These are phyloP conservation scores for Lutjanus campechanus DNA, from an alignment of 2,797 vertebrate genomes.

Conservation along the genomic window DNA sequence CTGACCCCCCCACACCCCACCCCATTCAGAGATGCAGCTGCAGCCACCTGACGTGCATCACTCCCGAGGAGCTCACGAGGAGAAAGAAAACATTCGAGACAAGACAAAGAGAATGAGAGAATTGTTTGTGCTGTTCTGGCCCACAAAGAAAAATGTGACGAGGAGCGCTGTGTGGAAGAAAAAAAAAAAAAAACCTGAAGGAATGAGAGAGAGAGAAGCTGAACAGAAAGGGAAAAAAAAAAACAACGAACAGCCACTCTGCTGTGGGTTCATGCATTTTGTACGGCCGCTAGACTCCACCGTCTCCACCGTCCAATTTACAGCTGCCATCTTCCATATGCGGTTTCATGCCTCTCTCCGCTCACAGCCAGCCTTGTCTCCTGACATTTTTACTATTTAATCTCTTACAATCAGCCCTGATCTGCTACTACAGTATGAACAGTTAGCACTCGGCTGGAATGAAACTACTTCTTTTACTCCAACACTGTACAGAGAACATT, in stretches of 20 bases:
- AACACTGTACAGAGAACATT: background rate
- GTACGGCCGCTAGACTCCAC: constrained; percentile 63
- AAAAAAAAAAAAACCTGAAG: constrained; percentile 1
- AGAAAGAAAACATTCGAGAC: constrained; percentile 37
- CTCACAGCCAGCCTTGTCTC: constrained; percentile 65
- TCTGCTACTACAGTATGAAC: constrained; percentile 37
- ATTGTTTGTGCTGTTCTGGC: constrained; percentile 45
- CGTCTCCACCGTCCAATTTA: constrained; percentile 75
- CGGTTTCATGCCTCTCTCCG: constrained; percentile 69
- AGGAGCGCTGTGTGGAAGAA: background rate
- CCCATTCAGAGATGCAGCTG: constrained; percentile 18
- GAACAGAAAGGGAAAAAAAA: background rate
- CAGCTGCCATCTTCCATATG: constrained; percentile 76
- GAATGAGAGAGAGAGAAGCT: constrained; percentile 8
- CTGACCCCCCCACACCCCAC: constrained; percentile 22
- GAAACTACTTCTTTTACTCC: constrained; percentile 31
- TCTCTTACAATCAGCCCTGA: constrained; percentile 61
- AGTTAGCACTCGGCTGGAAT: constrained; percentile 33
- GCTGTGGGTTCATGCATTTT: constrained; percentile 78
- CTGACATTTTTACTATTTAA: constrained; percentile 76
- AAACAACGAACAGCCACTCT: constrained; percentile 31
- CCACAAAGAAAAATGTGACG: constrained; percentile 19
- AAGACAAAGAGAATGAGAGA: constrained; percentile 65
- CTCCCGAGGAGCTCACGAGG: constrained; percentile 18
- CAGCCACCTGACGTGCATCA: constrained; percentile 28